Evolutionary conservation across 1,140 invertebrate genomes (phyloP), one percentile per base, ranked within the genome.

Genomic region (Drusus annulatus): DNA sequence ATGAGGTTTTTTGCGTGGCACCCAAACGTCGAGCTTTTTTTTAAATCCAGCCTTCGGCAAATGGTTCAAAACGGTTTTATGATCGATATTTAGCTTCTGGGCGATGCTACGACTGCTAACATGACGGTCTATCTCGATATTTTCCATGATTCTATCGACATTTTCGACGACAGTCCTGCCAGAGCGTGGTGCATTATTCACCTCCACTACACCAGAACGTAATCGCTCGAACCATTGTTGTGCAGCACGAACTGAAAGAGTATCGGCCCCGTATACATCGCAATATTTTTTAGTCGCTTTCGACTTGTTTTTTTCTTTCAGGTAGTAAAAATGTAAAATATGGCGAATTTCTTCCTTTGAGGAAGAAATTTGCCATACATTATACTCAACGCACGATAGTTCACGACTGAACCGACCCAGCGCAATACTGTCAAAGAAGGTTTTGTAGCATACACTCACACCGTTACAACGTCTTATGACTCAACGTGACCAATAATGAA

Each of bases 21-120:
- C 25, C 25, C 25, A 28, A 28, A 2, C 2, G 5, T 62, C 51
- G 51, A 54, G 51, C 51, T 54, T 54, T 54, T 54, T 54, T 7
- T 54, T 54, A 3, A 54, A 54, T 54, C 51, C 51, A 54, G 51
- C 51, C 51, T 54, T 54, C 51, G 2, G 51, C 2, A 54, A 54
- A 54, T 54, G 51, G 51, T 54, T 54, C 51, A 54, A 54, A 54
- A 54, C 17, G 51, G 51, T 54, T 62, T 62, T 62, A 62, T 62
- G 58, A 62, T 62, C 3, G 21, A 62, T 62, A 62, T 62, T 62
- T 17, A 62, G 58, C 3, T 62, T 17, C 58, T 62, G 58, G 58
- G 58, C 58, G 58, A 62, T 62, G 58, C 58, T 62, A 62, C 58
- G 58, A 62, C 58, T 62, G 58, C 58, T 62, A 62, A 62, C 21